A percentile compares a stretch with the other conserved stretches of the same genome.
phyloP scores from a whole-genome alignment of 2,113 vertebrate species.

The Platichthys stellatus region DNA sequence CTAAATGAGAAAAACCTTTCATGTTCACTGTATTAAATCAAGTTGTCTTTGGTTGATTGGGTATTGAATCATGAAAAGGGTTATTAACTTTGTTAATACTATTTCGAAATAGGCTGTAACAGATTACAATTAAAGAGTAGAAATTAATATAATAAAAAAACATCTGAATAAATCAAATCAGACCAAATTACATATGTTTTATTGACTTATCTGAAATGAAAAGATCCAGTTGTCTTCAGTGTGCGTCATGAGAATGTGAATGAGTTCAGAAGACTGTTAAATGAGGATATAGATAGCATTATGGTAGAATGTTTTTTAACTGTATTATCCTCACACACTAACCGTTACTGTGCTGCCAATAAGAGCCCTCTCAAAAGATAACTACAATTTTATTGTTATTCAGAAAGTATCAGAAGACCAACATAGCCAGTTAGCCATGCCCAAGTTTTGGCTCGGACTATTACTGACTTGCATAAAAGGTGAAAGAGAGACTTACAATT shows the following conservation, averaged over 20 bases:
- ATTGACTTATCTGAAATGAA: neutral
- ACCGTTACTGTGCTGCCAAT: neutral
- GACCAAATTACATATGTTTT: neutral
- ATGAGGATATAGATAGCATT: too few species aligned
- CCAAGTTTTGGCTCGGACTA: neutral
- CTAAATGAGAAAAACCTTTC: neutral
- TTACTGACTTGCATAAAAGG: neutral
- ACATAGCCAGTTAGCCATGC: too few species aligned
- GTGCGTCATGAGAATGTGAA: neutral
- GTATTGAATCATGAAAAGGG: conserved; percentile 14
- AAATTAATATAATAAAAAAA: neutral
- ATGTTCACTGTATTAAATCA: conserved; percentile 20
- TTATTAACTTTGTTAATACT: conserved; percentile 6
- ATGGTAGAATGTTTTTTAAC: neutral
- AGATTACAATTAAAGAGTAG: neutral
- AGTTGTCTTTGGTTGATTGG: conserved; percentile 16
- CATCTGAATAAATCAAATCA: neutral
- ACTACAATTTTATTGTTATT: too few species aligned
- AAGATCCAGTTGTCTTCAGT: neutral
- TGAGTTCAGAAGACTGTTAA: too few species aligned
- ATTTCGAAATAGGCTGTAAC: conserved; percentile 22
- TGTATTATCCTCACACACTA: neutral
- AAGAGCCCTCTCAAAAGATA: neutral
- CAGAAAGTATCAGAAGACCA: too few species aligned
- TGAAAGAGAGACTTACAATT: neutral